phyloP scores from a whole-genome alignment of 37 sponge, comb jelly and placozoan species.

The Spongilla lacustris region DNA sequence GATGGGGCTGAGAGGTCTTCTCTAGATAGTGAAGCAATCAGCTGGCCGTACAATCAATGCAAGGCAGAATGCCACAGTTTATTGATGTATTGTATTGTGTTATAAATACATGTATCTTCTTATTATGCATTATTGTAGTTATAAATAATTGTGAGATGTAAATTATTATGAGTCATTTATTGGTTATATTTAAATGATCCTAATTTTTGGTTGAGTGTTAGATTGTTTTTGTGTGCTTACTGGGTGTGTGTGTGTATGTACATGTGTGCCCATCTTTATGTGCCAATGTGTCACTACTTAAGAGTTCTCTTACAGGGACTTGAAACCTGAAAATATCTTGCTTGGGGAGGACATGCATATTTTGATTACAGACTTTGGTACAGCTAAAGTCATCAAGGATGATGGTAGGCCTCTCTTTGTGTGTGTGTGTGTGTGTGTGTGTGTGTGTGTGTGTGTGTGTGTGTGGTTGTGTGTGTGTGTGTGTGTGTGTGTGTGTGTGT shows the following conservation, averaged over 20 bases:
- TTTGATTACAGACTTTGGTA: constrained; percentile 94
- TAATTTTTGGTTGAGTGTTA: neutral
- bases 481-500: constrained; percentile 7
- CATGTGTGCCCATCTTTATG: neutral
- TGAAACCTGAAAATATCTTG: constrained; percentile 97
- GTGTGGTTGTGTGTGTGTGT: neutral
- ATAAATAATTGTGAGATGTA: too few species aligned
- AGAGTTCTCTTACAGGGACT: constrained; percentile 60
- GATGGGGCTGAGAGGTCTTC: too few species aligned
- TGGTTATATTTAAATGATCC: too few species aligned
- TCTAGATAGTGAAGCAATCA: too few species aligned
- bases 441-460: neutral
- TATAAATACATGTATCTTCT: too few species aligned
- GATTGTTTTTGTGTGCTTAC: neutral
- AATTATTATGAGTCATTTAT: too few species aligned
- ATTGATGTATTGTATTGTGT: too few species aligned
- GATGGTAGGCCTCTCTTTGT: constrained; percentile 28
- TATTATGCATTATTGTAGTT: too few species aligned
- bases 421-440: neutral
- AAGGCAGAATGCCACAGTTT: too few species aligned
- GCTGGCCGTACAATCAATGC: too few species aligned
- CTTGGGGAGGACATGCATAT: constrained; percentile 90
- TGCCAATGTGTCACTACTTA: neutral
- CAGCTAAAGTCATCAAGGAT: constrained; percentile 82
- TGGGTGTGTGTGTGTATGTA: neutral